Base-by-base conservation (phyloP, 2,113 vertebrate species). In the Microcebus griseorufus region DNA sequence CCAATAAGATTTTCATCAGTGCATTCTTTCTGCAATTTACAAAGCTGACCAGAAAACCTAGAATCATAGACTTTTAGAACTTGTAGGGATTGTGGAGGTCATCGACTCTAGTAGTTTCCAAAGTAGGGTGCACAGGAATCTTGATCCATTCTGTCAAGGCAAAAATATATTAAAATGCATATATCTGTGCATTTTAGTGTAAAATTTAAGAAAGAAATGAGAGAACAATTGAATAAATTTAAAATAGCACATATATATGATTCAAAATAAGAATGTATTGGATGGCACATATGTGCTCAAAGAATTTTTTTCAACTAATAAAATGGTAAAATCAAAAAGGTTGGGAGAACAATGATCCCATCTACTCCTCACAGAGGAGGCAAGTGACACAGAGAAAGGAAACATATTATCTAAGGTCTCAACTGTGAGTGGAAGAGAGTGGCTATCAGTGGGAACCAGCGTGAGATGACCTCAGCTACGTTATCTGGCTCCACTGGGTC, bases 231-330 rank as follows among this genome's bases (percentile, higher is more conserved):
- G 65, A 58, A 34, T 84, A n/a, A 4, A 67, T 81, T 94, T 39
- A 86, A 58, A 81, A 29, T 85, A 62, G 20, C 13, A 37, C 45
- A 53, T 70, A 64, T 1, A 9, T 51, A 32, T 64, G 18, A 67
- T 39, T 79, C 23, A 83, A 12, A 48, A 11, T 70, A 80, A 79
- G 64, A 48, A 82, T 42, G 60, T 62, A 51, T 51, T 51, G 60
- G 1, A 51, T 11, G 4, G n/a, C 45, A 45, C 55, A 60, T n/a
- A 45, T 39, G 37, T n/a, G 14, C 6, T 45, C 32, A 78, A 72
- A 88, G 45, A 53, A 27, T 86, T 86, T 72, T 78, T 75, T 55
- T 93, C 83, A 93, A 93, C 42, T 82, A 67, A 86, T 64, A n/a
- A 34, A 6, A 34, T 32, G 25, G 45, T 70, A 70, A 18, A 64